A percentile compares a stretch with the other conserved stretches of the same genome.
These are phyloP conservation scores for Corvus cornix DNA, from an alignment of 2,113 vertebrate genomes.

Conservation along the genomic window DNA sequence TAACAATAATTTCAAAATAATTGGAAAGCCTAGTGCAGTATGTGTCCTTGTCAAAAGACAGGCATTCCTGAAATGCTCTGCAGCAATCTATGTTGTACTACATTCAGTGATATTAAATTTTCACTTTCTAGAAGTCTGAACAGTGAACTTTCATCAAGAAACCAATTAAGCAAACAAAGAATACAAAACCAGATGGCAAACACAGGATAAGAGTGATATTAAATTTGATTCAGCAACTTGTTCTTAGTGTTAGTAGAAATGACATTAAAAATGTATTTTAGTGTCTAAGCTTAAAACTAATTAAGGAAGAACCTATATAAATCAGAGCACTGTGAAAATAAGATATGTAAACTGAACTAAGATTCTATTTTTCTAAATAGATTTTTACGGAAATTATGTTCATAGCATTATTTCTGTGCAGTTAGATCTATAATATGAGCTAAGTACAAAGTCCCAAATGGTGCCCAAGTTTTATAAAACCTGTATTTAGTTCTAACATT, in stretches of 20 bases:
- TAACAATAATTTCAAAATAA: neutral
- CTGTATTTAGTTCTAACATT: neutral
- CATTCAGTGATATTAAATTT: neutral
- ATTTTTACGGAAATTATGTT: neutral
- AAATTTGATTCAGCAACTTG: neutral
- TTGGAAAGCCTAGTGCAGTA: neutral
- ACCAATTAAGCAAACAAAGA: neutral
- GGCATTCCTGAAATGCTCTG: neutral
- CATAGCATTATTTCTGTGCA: neutral
- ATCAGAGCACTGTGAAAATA: neutral
- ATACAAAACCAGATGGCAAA: neutral
- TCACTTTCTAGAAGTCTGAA: neutral
- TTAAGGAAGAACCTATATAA: neutral
- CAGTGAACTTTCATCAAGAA: neutral
- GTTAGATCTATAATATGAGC: neutral
- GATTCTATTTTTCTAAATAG: neutral
- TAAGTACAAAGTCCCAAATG: neutral
- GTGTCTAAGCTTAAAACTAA: neutral
- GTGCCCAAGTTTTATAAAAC: neutral
- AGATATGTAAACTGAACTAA: neutral
- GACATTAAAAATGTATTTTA: constrained; percentile 55
- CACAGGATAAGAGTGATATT: neutral
- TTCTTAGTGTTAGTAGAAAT: neutral
- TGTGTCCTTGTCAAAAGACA: neutral
- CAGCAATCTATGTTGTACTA: neutral